Conservation (phyloP, 2,113 vertebrate genomes). For the Nesoenas mayeri region DNA sequence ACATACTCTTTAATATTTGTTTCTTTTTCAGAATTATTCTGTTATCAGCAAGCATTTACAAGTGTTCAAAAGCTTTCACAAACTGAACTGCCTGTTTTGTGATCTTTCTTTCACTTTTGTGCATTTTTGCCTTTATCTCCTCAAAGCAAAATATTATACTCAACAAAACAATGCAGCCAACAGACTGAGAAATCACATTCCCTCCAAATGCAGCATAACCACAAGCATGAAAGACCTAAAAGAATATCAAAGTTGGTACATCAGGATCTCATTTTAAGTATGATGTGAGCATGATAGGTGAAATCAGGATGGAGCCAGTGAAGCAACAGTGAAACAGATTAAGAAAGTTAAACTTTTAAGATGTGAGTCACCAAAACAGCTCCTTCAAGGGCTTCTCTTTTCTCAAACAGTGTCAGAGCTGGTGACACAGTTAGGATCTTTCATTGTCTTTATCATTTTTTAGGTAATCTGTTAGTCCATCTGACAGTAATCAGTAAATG, state of each 20-base stretch:
- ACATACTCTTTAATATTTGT: background rate
- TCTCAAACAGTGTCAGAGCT: background rate
- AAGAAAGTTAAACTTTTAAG: background rate
- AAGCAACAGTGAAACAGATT: slow-evolving; percentile 4
- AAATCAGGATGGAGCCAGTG: background rate
- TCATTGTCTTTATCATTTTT: background rate
- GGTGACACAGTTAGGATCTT: background rate
- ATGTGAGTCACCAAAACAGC: slow-evolving; percentile 30
- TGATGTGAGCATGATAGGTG: slow-evolving; percentile 9
- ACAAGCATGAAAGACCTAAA: background rate
- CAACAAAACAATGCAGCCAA: background rate
- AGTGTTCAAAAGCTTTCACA: slow-evolving; percentile 1
- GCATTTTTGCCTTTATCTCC: background rate
- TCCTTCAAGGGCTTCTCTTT: background rate
- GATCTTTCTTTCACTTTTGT: background rate
- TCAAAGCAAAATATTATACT: background rate
- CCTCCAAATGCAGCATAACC: background rate
- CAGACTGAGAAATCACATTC: background rate
- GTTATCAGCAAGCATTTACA: background rate
- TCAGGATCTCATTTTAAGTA: slow-evolving; percentile 24
- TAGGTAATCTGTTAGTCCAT: background rate
- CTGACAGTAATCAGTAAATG: slow-evolving; percentile 45
- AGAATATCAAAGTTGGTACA: background rate
- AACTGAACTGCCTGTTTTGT: background rate
- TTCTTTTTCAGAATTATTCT: background rate